phyloP scores from a whole-genome alignment of 1,140 invertebrate species.

The Drosophila willistoni region DNA sequence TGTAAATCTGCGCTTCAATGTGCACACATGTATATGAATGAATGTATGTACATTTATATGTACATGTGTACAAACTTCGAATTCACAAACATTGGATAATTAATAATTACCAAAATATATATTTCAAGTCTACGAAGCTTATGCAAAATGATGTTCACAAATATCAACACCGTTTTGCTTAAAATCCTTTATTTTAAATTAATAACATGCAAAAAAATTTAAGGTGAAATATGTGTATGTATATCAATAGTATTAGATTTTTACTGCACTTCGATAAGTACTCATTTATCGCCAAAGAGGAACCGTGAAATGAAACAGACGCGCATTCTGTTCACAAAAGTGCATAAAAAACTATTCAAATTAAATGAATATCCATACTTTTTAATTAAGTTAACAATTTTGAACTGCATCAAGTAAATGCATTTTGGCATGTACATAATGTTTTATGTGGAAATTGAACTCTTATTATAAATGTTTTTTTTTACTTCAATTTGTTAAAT shows the following conservation, averaged over 20 bases:
- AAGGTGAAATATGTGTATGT: conserved; percentile 6
- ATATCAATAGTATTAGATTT: conserved; percentile 1
- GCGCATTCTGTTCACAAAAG: too few species aligned
- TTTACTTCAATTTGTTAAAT: too few species aligned
- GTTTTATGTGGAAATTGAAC: too few species aligned
- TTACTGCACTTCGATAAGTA: not conserved
- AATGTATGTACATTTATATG: not conserved
- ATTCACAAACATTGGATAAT: not conserved
- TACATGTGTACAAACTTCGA: not conserved
- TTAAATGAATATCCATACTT: too few species aligned
- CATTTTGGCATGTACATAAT: too few species aligned
- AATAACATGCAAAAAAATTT: not conserved
- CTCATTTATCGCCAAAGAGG: not conserved
- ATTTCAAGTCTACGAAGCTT: not conserved
- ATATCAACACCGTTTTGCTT: not conserved
- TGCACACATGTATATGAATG: not conserved
- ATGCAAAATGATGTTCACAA: not conserved
- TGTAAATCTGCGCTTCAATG: not conserved
- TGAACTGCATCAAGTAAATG: too few species aligned
- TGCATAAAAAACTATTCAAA: too few species aligned
- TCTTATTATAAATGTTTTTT: too few species aligned
- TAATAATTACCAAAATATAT: conserved; percentile 11
- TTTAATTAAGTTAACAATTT: too few species aligned
- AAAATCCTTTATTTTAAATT: not conserved
- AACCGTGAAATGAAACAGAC: not conserved